Evolutionary conservation across 1,140 invertebrate species (phyloP).

Genomic region (Tetramorium alpestre): DNA sequence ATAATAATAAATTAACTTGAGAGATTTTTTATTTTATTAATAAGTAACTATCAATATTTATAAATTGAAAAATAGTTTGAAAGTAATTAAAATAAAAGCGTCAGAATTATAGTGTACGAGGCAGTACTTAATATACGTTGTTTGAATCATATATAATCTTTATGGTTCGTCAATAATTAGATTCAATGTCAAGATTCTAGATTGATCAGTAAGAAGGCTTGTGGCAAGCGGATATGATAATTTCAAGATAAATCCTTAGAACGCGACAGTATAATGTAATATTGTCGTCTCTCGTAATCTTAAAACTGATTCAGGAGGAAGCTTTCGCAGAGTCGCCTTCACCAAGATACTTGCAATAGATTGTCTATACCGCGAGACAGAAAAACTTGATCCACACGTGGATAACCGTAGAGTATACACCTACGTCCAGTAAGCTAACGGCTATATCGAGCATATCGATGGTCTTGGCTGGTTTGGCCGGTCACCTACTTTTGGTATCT

Average conservation of each 20-base stretch:
- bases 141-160: neutral
- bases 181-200: neutral
- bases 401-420: conserved; percentile 55
- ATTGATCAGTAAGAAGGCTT: neutral
- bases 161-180: neutral
- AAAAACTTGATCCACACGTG: conserved; percentile 27
- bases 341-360: neutral
- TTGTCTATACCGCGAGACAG: neutral
- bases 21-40: neutral
- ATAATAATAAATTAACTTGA: neutral
- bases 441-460: conserved; percentile 68
- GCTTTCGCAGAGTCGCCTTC: neutral
- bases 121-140: neutral
- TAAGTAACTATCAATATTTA: neutral
- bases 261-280: conserved; percentile 1
- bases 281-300: neutral
- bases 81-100: neutral
- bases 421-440: conserved; percentile 69
- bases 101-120: neutral
- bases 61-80: neutral
- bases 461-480: conserved; percentile 59
- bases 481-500: conserved; percentile 76
- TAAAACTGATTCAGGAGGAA: neutral
- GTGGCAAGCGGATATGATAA: neutral
- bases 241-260: neutral